Conservation (phyloP, 2,113 vertebrate genomes). For the Halichoerus grypus region DNA sequence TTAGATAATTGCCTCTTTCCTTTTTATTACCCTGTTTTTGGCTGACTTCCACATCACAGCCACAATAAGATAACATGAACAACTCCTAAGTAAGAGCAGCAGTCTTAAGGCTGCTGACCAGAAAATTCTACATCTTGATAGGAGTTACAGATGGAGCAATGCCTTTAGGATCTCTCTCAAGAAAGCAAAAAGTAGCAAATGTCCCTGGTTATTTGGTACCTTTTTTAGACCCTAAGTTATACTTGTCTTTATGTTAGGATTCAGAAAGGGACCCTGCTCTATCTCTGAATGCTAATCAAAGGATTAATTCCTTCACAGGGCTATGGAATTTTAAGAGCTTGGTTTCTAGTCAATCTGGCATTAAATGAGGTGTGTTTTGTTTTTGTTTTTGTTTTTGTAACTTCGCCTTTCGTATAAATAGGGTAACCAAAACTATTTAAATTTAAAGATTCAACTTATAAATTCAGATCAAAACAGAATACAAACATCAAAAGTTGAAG, state of each 20-base stretch:
- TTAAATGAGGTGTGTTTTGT: neutral
- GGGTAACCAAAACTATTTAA: neutral
- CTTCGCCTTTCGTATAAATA: neutral
- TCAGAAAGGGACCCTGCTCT: neutral
- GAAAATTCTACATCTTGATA: neutral
- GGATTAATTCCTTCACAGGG: neutral
- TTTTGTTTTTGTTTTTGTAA: neutral
- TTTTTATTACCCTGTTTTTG: slow-evolving; percentile 29
- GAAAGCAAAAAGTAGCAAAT: neutral
- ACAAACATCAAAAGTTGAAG: neutral
- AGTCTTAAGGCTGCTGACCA: neutral
- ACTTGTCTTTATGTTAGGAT: neutral
- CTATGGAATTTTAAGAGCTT: neutral
- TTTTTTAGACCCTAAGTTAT: neutral
- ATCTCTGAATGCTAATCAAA: neutral
- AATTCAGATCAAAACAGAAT: neutral
- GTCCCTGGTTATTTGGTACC: neutral
- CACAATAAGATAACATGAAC: neutral
- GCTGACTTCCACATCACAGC: slow-evolving; percentile 4
- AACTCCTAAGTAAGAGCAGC: neutral
- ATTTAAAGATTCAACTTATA: neutral
- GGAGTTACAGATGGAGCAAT: neutral
- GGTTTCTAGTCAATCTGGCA: neutral
- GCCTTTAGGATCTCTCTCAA: neutral
- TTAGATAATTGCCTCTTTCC: slow-evolving; percentile 13